Percentiles rank a stretch among this genome's conserved stretches.
Conservation (phyloP, 2,888 invertebrate genomes). For the Chrysomela aeneicollis region DNA sequence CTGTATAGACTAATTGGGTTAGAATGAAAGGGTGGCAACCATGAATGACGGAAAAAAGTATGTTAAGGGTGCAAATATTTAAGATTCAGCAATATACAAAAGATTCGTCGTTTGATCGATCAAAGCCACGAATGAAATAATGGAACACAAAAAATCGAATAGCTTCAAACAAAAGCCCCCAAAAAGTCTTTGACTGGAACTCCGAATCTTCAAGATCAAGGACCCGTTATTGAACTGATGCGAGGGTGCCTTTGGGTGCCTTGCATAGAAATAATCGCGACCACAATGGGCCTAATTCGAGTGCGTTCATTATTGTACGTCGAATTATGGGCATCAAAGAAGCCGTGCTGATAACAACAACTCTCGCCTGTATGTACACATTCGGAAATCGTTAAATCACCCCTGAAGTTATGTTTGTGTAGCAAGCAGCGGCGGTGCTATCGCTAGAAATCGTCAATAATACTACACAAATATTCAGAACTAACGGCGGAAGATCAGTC, state of each 20-base stretch:
- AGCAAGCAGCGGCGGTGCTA: neutral
- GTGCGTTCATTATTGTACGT: conserved; percentile 39
- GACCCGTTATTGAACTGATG: conserved; percentile 36
- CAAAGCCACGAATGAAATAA: neutral
- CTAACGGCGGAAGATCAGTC: too few relatives aligned
- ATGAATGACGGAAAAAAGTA: neutral
- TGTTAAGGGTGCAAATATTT: too few relatives aligned
- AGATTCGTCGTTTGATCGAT: too few relatives aligned
- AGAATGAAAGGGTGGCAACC: neutral
- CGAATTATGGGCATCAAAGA: neutral
- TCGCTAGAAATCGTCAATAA: neutral
- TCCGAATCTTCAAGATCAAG: conserved; percentile 32
- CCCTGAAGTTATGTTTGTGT: neutral
- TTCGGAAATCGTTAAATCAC: neutral
- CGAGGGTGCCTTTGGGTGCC: conserved; percentile 35
- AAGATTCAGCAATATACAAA: neutral
- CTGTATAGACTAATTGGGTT: too few relatives aligned
- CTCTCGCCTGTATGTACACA: neutral
- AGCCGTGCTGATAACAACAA: conserved; percentile 1
- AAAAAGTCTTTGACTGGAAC: conserved; percentile 17
- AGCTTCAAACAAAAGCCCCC: neutral
- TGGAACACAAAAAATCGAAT: neutral
- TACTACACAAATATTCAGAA: too few relatives aligned
- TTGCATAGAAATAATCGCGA: conserved; percentile 32
- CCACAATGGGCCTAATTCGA: conserved; percentile 40